Evolutionary conservation across 2,797 vertebrate genomes (phyloP).

Genomic region (Pangasius mekongensis): DNA sequence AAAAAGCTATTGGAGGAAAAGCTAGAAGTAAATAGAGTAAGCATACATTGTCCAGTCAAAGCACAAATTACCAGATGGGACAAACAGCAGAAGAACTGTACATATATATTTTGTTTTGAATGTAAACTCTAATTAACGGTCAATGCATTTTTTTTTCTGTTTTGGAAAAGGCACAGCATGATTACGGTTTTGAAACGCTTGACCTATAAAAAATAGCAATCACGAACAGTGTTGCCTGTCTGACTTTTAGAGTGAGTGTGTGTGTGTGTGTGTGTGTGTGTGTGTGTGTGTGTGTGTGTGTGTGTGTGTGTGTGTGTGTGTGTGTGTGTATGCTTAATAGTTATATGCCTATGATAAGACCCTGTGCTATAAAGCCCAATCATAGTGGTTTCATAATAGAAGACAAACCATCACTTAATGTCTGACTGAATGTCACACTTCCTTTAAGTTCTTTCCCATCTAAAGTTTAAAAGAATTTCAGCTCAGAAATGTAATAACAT

Average conservation of each 20-base stretch:
- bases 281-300: too few species aligned
- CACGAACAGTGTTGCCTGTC: not conserved
- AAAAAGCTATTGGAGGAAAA: not conserved
- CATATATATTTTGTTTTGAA: not conserved
- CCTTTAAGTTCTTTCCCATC: not conserved
- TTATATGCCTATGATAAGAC: not conserved
- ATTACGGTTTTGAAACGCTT: not conserved
- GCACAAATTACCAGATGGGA: not conserved
- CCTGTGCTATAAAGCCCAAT: not conserved
- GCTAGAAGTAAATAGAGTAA: not conserved
- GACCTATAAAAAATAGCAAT: not conserved
- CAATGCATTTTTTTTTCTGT: not conserved
- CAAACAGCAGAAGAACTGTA: not conserved
- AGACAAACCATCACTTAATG: not conserved
- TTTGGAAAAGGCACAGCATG: not conserved
- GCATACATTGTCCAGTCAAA: not conserved
- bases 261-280: too few species aligned
- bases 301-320: too few species aligned
- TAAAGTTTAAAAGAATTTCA: not conserved
- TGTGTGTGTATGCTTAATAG: not conserved
- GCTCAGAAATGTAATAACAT: not conserved
- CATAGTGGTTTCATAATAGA: not conserved
- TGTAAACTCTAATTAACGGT: not conserved
- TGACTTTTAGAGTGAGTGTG: not conserved
- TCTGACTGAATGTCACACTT: not conserved